Percentiles rank a stretch among this genome's conserved stretches.
Conservation (phyloP, 1,140 invertebrate genomes). For the Cyclina sinensis region DNA sequence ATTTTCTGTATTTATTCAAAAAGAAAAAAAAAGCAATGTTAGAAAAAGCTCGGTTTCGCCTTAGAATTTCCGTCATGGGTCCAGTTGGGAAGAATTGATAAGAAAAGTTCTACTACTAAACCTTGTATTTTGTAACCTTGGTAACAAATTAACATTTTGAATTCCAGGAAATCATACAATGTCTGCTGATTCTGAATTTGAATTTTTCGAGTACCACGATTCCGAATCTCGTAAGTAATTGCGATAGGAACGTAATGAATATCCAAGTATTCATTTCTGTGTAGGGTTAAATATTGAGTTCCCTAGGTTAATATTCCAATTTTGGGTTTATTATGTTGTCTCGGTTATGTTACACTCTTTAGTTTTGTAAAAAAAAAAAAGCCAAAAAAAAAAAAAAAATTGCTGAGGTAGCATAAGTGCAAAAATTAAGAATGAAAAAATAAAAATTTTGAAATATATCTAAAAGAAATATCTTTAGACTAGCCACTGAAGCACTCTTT, state of each 20-base stretch:
- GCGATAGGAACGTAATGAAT: background rate
- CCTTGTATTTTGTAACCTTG: conserved; percentile 41
- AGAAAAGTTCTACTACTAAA: background rate
- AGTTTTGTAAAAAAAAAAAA: background rate
- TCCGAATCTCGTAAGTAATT: conserved; percentile 53
- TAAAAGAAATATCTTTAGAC: background rate
- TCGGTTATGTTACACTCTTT: conserved; percentile 2
- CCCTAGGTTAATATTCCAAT: conserved; percentile 19
- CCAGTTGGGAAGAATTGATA: background rate
- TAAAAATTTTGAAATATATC: background rate
- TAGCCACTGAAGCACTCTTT: background rate
- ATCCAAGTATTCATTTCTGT: conserved; percentile 8
- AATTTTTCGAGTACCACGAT: conserved; percentile 65
- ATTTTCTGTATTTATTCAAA: no score
- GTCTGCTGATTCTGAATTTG: conserved; percentile 59
- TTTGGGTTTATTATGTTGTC: conserved; percentile 34
- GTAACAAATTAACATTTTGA: conserved; percentile 60
- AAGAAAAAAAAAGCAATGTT: no score
- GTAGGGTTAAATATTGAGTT: conserved; percentile 22
- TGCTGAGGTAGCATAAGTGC: no score
- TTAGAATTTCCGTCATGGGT: background rate
- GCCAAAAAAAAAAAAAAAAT: background rate
- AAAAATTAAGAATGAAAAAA: background rate
- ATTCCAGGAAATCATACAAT: conserved; percentile 65
- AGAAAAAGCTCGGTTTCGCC: no score